Base-by-base conservation (phyloP, 2,797 vertebrate species). In the Pelochelys cantorii region DNA sequence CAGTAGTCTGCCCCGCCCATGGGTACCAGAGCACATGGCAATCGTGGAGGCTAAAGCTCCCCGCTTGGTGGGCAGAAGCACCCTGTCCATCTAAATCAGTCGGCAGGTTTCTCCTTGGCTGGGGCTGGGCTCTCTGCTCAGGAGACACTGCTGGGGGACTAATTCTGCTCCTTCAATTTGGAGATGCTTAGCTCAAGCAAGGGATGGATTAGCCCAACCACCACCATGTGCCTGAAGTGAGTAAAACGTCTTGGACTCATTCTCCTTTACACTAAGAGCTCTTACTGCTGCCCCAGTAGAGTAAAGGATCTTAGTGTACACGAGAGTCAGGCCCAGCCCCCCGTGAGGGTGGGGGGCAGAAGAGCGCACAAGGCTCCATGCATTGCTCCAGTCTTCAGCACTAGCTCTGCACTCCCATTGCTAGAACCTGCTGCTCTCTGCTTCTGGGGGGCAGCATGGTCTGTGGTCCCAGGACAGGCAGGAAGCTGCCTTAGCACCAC, bases 201-300 rank as follows among this genome's bases (percentile, higher is more conserved):
- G 37, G 29, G 18, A 10, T 23, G 65, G 11, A 57, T 90, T 78
- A 74, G 34, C 60, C 60, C 31, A 79, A 34, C 37, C 37, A n/a
- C 17, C 42, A 7, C 37, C 25, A 56, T 79, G 82, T 31, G 81
- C 2, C 78, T 91, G 60, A 93, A 65, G 5, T 31, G 52, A 23
- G 31, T 7, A n/a, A 4, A 1, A 2, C 0, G 3, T 23, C 74
- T 81, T 12, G 59, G 31, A 65, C 60, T 95, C 37, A 27, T 55
- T 86, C 34, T 20, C 79, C 48, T 0, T 0, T 48, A 57, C 25
- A 1, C 0, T 0, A 77, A 53, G 14, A 52, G 11, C 37, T 13
- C 25, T 62, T 77, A 62, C 54, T 88, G 74, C n/a, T 37, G 75
- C n/a, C 34, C 52, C 22, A 37, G 74, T 75, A 12, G 11, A 27